Base-by-base conservation (phyloP, 2,113 vertebrate genomes). In the Microtus richardsoni region DNA sequence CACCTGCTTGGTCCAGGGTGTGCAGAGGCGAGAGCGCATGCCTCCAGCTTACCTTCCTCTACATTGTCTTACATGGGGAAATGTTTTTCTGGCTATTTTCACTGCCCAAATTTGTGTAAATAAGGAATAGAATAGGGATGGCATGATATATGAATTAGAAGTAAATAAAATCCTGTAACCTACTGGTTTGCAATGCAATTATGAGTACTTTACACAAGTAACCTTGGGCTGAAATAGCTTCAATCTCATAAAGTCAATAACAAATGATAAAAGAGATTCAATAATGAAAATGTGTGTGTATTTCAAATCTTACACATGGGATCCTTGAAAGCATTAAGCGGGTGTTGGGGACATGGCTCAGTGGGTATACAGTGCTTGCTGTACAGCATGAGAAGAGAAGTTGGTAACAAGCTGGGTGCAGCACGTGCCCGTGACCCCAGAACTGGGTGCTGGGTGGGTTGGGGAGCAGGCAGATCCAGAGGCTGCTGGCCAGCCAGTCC, bases 21-120 rank as follows among this genome's bases (percentile, higher is more conserved):
- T 68, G 88, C 71, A 24, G 16, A 87, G 60, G 36, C 12, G 58
- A 68, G 54, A 70, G 28, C 44, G 4, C 0, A 6, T 64, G 70
- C 33, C 68, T 52, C 44, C 22, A 71, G 21, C 52, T 44, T 28
- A 79, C 16, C 36, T 10, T 13, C 22, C 24, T 49, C 44, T 44
- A 44, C 49, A 64, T 10, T 41, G 39, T 47, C n/a, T 52, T 58
- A 39, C 3, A 22, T 33, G 44, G 41, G 88, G 44, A 44, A 64
- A 33, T 26, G 36, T 28, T 62, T 87, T 60, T 58, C 77, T 91
- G 60, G 9, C 62, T 77, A 66, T 8, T 47, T 14, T 14, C 10
- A 8, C 49, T 22, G 54, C 77, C 54, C 77, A 92, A 39, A 70
- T 73, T 88, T 87, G 36, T 97, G 82, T 47, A 87, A 39, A 64